These are phyloP conservation scores for Danio aesculapii DNA, from an alignment of 2,797 vertebrate species.

Conservation along the genomic window DNA sequence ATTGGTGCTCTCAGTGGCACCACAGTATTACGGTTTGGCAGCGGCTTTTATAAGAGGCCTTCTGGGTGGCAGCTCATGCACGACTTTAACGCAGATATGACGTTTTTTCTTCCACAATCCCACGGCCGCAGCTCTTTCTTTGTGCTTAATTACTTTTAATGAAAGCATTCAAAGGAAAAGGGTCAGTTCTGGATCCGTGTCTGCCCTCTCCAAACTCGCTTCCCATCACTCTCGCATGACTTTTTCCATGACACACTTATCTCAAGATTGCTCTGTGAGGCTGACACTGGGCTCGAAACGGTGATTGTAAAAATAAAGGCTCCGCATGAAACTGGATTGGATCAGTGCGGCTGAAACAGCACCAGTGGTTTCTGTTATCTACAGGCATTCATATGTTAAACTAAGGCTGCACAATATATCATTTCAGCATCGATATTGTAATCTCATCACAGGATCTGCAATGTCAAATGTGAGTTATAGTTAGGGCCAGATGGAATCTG, in stretches of 20 bases:
- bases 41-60: constrained; percentile 30
- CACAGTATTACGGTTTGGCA: constrained; percentile 40
- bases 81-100: constrained; percentile 22
- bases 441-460: no score
- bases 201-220: not conserved
- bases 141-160: constrained; percentile 41
- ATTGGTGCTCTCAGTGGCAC: constrained; percentile 30
- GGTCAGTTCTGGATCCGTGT: constrained; percentile 15
- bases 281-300: not conserved
- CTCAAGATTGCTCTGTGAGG: constrained; percentile 1
- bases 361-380: not conserved
- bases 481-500: no score
- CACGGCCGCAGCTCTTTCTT: constrained; percentile 23
- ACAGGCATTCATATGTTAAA: not conserved
- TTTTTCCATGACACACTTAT: constrained; percentile 26
- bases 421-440: no score
- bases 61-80: constrained; percentile 42
- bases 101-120: constrained; percentile 14
- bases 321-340: not conserved
- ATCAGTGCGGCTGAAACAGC: not conserved
- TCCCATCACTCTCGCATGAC: not conserved
- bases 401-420: no score
- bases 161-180: constrained; percentile 31
- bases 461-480: no score
- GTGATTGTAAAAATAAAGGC: constrained; percentile 7